Conservation (phyloP, 2,797 vertebrate genomes). For the Macropus fuliginosus region DNA sequence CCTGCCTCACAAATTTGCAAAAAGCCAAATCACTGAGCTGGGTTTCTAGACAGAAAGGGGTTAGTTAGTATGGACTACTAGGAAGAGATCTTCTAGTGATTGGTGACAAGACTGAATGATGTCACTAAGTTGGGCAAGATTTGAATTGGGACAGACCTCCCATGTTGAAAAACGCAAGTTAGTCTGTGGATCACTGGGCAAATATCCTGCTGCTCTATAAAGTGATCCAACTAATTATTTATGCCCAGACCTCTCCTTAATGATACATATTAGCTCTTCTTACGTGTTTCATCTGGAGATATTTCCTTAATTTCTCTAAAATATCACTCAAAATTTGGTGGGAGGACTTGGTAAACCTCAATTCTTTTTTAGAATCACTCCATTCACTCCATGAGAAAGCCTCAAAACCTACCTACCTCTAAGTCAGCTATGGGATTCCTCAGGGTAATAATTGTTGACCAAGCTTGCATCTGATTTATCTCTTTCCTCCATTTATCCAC, state of each 20-base stretch:
- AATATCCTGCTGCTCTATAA: not conserved
- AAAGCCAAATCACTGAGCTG: not conserved
- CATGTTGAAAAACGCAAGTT: not conserved
- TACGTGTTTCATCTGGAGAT: constrained; percentile 33
- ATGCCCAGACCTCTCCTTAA: constrained; percentile 32
- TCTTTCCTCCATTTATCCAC: constrained; percentile 21
- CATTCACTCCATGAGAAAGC: not conserved
- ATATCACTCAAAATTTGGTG: constrained; percentile 26
- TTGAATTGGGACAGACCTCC: not conserved
- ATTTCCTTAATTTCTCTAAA: constrained; percentile 33
- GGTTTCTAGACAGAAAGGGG: not conserved
- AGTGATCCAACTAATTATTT: not conserved
- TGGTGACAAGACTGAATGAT: not conserved
- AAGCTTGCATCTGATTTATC: constrained; percentile 41
- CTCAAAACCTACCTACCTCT: not conserved
- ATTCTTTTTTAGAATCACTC: not conserved
- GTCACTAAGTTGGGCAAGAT: not conserved
- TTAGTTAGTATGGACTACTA: not conserved
- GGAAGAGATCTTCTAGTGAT: not conserved
- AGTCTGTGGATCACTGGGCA: not conserved
- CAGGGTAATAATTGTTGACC: not conserved
- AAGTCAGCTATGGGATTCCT: constrained; percentile 7
- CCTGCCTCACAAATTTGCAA: not conserved
- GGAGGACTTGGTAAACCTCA: constrained; percentile 32
- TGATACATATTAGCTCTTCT: constrained; percentile 34